These are phyloP conservation scores for Amblyornis subalaris DNA, from an alignment of 2,113 vertebrate genomes.

Conservation along the genomic window DNA sequence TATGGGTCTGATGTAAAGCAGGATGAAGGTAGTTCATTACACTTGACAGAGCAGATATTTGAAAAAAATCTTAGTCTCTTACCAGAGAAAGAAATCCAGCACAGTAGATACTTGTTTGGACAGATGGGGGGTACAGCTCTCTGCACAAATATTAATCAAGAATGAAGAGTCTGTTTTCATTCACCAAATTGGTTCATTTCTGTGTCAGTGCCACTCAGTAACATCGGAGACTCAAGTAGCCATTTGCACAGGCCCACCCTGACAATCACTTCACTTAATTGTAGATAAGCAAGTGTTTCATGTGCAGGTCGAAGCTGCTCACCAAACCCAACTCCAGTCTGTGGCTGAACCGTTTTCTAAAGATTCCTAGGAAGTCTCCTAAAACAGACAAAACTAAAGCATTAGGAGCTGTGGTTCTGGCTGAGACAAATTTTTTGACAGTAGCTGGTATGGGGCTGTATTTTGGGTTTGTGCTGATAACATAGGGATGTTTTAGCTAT, in stretches of 20 bases:
- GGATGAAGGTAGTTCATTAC: background rate
- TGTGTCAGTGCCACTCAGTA: background rate
- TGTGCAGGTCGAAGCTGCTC: background rate
- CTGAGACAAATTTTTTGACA: background rate
- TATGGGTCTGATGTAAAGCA: background rate
- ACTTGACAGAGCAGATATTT: background rate
- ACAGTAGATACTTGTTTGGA: background rate
- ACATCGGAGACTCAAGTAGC: accelerated
- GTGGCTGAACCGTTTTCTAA: background rate
- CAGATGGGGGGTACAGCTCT: background rate
- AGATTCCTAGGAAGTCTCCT: background rate
- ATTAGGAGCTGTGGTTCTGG: background rate
- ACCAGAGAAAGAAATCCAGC: background rate
- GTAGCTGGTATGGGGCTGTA: accelerated
- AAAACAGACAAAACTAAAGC: background rate
- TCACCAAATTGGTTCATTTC: background rate
- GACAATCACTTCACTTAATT: background rate
- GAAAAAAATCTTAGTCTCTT: background rate
- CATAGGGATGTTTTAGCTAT: background rate
- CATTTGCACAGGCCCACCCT: background rate
- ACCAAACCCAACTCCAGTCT: accelerated
- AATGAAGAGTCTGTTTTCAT: background rate
- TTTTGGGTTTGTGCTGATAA: background rate
- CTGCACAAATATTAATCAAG: background rate
- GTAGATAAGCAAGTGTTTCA: accelerated